A percentile compares a stretch with the other conserved stretches of the same genome.
Evolutionary conservation across 2,113 vertebrate species (phyloP).

Genomic region (Charadrius vociferus): DNA sequence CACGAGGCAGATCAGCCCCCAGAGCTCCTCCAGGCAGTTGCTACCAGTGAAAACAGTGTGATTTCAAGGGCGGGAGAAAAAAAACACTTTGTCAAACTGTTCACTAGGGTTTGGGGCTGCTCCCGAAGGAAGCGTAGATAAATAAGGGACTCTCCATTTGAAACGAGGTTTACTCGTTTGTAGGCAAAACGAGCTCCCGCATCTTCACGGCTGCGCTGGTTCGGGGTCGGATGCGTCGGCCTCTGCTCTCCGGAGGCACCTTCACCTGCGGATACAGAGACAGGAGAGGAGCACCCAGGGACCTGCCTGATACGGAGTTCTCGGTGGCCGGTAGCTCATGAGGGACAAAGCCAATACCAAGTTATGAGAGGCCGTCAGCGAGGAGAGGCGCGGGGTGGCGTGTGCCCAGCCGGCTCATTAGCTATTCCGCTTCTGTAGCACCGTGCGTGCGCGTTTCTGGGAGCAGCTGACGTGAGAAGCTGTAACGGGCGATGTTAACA

Average conservation of each 20-base stretch:
- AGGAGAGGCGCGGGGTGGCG: neutral
- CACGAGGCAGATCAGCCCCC: neutral
- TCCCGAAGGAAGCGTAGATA: neutral
- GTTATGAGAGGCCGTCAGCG: rapidly evolving
- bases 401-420: neutral
- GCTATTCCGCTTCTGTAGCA: neutral
- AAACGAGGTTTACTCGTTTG: neutral
- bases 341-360: neutral
- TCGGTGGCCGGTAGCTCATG: rapidly evolving
- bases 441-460: neutral
- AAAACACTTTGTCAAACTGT: neutral
- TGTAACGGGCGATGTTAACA: neutral
- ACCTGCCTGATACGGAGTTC: rapidly evolving
- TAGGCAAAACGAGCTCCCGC: rapidly evolving
- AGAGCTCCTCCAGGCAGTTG: neutral
- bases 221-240: rapidly evolving
- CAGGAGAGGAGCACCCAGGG: neutral
- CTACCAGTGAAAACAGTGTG: rapidly evolving
- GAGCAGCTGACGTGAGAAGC: neutral
- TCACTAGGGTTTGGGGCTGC: neutral
- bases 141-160: too few relatives aligned
- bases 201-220: rapidly evolving
- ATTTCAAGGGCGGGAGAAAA: neutral
- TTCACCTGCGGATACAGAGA: neutral
- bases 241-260: neutral